Base-by-base conservation (phyloP, 2,797 vertebrate species). In the Notolabrus celidotus region DNA sequence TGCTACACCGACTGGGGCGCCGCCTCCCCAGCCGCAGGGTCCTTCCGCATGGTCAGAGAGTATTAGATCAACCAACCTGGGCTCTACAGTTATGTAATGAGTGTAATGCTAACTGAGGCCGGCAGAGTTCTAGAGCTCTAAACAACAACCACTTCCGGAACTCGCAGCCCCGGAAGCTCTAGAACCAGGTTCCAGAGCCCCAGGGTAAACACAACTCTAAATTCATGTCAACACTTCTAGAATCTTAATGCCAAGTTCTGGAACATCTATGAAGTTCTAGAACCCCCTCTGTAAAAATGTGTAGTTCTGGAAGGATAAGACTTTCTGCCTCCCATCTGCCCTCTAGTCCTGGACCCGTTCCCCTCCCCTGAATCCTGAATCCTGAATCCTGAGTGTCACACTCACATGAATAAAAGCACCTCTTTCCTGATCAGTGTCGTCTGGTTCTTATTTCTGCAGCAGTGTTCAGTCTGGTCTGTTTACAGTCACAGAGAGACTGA, bases 1-100 rank as follows among this genome's bases (percentile, higher is more conserved):
- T 83, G 36, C 68, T 86, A 79, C 20, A 78, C 74, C 1, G 87
- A 88, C 75, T 88, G 89, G 88, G 90, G 87, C 0, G 89, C 90
- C 45, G 43, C 62, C 43, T 81, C 82, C 31, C 80, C 88, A 9
- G 45, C 62, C 10, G 78, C 78, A 2, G 88, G 88, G 17, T 92
- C 91, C 25, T 80, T 91, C 75, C 85, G 81, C 55, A 87, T 57
- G 86, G 80, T 92, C 59, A 90, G 57, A 53, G 75, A 89, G 51
- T 81, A 88, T 55, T 90, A 85, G 76, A 67, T 9, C 36, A 23
- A 29, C 17, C 29, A 43, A 5, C 15, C 33, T 27, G 50, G 27
- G 47, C 47, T 71, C 64, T 49, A 27, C 17, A 27, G 6, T 10
- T 20, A 11, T 31, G 36, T 10, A n/a, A 15, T 16, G 15, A 59